Percentiles rank a stretch among this genome's conserved stretches.
phyloP scores from a whole-genome alignment of 2,113 vertebrate species.

The human region DNA sequence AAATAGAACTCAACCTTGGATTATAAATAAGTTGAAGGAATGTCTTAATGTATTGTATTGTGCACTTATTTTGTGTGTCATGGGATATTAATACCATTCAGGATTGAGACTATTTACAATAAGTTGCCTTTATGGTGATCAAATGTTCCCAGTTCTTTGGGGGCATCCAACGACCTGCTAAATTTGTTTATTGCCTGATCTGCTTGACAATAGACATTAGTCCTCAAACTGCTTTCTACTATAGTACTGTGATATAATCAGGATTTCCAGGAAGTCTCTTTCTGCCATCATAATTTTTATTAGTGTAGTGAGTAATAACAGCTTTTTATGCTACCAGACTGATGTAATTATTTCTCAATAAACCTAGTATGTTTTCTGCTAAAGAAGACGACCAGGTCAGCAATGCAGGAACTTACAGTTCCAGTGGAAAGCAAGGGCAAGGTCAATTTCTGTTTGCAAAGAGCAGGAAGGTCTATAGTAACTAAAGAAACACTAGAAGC shows the following conservation, averaged over 20 bases:
- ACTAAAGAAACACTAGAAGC: not conserved
- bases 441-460: slow-evolving; percentile 5
- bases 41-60: not conserved
- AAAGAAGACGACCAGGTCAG: slow-evolving; percentile 26
- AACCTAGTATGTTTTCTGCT: slow-evolving; percentile 28
- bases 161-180: slow-evolving; percentile 62
- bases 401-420: slow-evolving; percentile 39
- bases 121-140: slow-evolving; percentile 49
- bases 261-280: slow-evolving; percentile 78
- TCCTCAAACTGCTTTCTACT: slow-evolving; percentile 70
- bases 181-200: slow-evolving; percentile 66
- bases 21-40: not conserved
- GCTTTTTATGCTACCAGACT: slow-evolving; percentile 71
- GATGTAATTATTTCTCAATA: slow-evolving; percentile 73
- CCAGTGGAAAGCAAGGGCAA: not conserved
- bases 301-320: slow-evolving; percentile 76
- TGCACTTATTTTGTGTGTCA: slow-evolving; percentile 26
- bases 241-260: slow-evolving; percentile 71
- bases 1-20: slow-evolving; percentile 3
- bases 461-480: not conserved
- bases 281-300: slow-evolving; percentile 82
- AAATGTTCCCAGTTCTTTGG: slow-evolving; percentile 15
- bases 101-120: slow-evolving; percentile 41
- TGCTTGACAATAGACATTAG: slow-evolving; percentile 66
- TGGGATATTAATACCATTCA: not conserved